These are phyloP conservation scores for Enhydra lutris DNA, from an alignment of 2,113 vertebrate genomes.

Conservation along the genomic window DNA sequence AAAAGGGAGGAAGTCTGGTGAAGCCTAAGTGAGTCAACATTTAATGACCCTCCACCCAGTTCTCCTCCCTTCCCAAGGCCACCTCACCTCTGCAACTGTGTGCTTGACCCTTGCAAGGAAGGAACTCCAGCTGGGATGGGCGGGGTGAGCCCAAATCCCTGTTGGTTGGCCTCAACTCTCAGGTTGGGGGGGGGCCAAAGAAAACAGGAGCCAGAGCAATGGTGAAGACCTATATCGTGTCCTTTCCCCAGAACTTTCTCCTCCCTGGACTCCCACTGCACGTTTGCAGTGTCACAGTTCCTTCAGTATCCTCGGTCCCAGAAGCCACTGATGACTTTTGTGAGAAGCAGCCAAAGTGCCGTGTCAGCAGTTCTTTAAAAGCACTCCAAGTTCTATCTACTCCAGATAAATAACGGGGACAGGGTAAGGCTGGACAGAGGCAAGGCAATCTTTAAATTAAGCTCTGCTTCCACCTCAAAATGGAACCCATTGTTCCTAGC, in stretches of 20 bases:
- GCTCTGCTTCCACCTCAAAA: neutral
- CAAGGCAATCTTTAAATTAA: neutral
- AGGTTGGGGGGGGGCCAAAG: neutral
- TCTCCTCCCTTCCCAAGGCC: slow-evolving; percentile 15
- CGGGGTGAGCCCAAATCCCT: neutral
- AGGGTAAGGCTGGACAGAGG: neutral
- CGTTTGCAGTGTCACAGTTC: neutral
- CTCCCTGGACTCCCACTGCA: neutral
- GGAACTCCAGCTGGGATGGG: neutral
- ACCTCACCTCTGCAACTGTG: slow-evolving; percentile 18
- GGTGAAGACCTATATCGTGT: fast-evolving
- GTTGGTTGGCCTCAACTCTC: neutral
- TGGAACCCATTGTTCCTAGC: neutral
- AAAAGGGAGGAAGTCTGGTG: slow-evolving; percentile 40
- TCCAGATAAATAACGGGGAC: neutral
- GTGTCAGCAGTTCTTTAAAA: neutral
- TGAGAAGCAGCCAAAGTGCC: neutral
- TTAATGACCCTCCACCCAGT: neutral
- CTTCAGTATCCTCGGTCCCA: neutral
- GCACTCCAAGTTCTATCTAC: neutral
- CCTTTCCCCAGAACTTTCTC: neutral
- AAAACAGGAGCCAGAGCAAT: neutral
- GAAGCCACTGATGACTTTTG: neutral
- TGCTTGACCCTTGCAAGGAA: slow-evolving; percentile 5
- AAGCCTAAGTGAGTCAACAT: slow-evolving; percentile 44